Conservation (phyloP, 2,113 vertebrate species). For the Podarcis cretensis region DNA sequence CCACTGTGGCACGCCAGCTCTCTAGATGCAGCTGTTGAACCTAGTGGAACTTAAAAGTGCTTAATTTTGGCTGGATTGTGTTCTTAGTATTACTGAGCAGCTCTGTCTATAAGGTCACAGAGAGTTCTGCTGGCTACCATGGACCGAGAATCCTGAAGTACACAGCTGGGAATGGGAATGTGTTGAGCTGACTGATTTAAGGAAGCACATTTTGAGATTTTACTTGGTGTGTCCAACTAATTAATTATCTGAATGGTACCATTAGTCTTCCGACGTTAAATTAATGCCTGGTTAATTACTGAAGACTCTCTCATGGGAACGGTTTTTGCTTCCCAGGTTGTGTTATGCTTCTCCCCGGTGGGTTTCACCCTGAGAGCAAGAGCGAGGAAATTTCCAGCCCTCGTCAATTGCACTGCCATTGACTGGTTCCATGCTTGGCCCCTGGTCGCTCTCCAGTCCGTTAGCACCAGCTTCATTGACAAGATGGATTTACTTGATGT, state of each 20-base stretch:
- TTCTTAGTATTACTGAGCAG: background rate
- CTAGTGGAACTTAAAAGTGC: background rate
- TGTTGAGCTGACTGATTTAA: background rate
- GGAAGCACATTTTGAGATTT: constrained; percentile 15
- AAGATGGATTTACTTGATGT: constrained; percentile 76
- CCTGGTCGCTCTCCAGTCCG: constrained; percentile 69
- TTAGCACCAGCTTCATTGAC: constrained; percentile 78
- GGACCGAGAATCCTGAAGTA: background rate
- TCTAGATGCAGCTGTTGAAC: background rate
- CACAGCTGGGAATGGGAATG: background rate
- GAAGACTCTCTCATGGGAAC: background rate
- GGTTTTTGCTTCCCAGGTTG: constrained; percentile 63
- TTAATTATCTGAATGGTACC: background rate
- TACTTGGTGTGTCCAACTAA: background rate
- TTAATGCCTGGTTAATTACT: background rate
- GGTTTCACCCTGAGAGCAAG: constrained; percentile 77
- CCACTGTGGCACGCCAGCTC: background rate
- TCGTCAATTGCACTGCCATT: constrained; percentile 74
- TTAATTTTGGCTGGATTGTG: constrained; percentile 7
- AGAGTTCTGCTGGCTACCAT: background rate
- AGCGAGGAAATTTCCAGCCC: constrained; percentile 74
- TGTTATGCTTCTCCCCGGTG: constrained; percentile 80
- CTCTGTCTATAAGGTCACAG: background rate
- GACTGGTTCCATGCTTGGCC: constrained; percentile 76
- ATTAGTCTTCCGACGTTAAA: background rate